Percentiles rank a stretch among this genome's conserved stretches.
Evolutionary conservation across 2,888 invertebrate genomes (phyloP).

Genomic region (Ophonus ardosiacus): DNA sequence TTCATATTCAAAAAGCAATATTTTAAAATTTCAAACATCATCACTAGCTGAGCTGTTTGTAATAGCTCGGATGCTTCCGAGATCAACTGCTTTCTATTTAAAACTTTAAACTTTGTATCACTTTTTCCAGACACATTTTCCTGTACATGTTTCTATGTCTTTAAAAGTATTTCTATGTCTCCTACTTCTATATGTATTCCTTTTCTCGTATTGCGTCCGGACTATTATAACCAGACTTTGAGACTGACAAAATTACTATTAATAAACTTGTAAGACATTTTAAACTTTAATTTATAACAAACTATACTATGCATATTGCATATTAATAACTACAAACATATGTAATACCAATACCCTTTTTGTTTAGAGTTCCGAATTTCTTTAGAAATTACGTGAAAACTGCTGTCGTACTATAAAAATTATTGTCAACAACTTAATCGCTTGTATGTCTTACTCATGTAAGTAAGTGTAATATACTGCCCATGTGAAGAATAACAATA

Average conservation of each 20-base stretch:
- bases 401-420: conserved; percentile 63
- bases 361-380: conserved; percentile 27
- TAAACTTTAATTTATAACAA: neutral
- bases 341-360: neutral
- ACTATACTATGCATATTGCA: conserved; percentile 16
- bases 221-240: conserved; percentile 50
- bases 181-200: neutral
- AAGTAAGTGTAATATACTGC: conserved; percentile 61
- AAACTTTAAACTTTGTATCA: neutral
- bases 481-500: conserved; percentile 62
- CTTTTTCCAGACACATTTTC: neutral
- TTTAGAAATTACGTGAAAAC: conserved; percentile 38
- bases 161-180: neutral
- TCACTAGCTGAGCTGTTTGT: conserved; percentile 48
- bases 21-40: conserved; percentile 53
- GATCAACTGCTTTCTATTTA: conserved; percentile 7
- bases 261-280: conserved; percentile 34
- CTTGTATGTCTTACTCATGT: conserved; percentile 62
- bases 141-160: neutral
- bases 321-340: conserved; percentile 11
- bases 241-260: conserved; percentile 56
- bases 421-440: conserved; percentile 58
- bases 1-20: conserved; percentile 62
- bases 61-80: conserved; percentile 39
- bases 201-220: conserved; percentile 29